Evolutionary conservation across 2,888 invertebrate species (phyloP), one percentile per base, ranked within the genome.

Genomic region (Cosmorhoe ocellata): DNA sequence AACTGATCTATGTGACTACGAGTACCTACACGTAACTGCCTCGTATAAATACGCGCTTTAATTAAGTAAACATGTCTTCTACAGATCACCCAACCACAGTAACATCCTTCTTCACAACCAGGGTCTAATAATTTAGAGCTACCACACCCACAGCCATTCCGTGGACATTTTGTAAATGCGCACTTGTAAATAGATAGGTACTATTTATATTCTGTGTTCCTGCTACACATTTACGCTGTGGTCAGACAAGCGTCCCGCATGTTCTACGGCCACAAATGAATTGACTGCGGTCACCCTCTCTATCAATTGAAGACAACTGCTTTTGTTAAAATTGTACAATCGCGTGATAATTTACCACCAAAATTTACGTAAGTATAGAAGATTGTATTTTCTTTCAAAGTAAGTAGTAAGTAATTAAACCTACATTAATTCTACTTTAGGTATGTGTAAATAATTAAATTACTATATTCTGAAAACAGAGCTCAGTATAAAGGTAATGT

Each of bases 161-260:
- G 41, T 43, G 33, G 53, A 43, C 58, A 56, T 37, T 34, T 30
- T 56, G 58, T 54, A 49, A 50, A 42, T 45, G 52, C 38, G 55
- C 36, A 18, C n/a, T 10, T 26, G 42, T 46, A 34, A 45, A 1
- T 32, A 10, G 24, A 24, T 24, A 4, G 14, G n/a, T 10, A 6
- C 9, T 32, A 27, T 27, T 22, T 3, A 18, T 50, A 39, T 44
- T 44, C 43, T 51, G 51, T 52, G 49, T 51, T 57, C 51, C 27
- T 11, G 39, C 30, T 44, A 36, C 26, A 49, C 38, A 51, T 51
- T 45, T 59, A 36, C 40, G 60, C 53, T 51, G 63, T 61, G 67
- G 64, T 68, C 66, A 66, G 69, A 74, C 75, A 81, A 81, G 86
- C 86, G 70, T 87, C 89, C 89, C 89, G 89, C 89, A 88, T 88